Conservation (phyloP, 2,113 vertebrate genomes). For the Leptosomus discolor region DNA sequence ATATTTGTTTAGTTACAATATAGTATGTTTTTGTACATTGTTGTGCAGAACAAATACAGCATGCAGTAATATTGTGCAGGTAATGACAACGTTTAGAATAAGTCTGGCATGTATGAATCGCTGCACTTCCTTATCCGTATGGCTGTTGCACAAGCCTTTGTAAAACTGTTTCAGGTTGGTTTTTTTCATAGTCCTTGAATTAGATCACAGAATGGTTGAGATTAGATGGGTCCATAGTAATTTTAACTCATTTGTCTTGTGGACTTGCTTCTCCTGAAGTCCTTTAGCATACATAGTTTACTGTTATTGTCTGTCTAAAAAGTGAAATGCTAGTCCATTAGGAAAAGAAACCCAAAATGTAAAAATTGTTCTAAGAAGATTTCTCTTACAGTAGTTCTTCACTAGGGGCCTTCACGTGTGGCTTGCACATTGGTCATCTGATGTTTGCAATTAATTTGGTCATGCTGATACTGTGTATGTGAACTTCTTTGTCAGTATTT, state of each 20-base stretch:
- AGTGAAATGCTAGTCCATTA: background rate
- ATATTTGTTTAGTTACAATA: background rate
- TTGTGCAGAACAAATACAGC: background rate
- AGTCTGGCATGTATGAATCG: background rate
- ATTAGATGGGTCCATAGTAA: background rate
- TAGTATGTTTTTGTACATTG: background rate
- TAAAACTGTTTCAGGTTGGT: background rate
- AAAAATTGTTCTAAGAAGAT: background rate
- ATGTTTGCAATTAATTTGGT: background rate
- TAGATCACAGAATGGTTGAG: background rate
- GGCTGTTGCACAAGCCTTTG: background rate
- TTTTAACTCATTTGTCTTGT: background rate
- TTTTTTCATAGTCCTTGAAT: background rate
- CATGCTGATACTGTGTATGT: background rate
- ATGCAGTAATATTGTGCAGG: background rate
- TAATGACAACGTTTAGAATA: background rate
- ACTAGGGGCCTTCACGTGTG: background rate
- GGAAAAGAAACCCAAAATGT: background rate
- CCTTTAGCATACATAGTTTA: background rate
- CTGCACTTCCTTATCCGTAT: background rate
- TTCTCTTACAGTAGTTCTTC: background rate
- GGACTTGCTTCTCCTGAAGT: background rate
- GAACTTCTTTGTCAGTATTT: background rate
- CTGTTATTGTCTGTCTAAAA: background rate
- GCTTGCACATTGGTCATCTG: background rate